These are phyloP conservation scores for Drosophila colorata DNA, from an alignment of 2,888 invertebrate genomes.

Conservation along the genomic window DNA sequence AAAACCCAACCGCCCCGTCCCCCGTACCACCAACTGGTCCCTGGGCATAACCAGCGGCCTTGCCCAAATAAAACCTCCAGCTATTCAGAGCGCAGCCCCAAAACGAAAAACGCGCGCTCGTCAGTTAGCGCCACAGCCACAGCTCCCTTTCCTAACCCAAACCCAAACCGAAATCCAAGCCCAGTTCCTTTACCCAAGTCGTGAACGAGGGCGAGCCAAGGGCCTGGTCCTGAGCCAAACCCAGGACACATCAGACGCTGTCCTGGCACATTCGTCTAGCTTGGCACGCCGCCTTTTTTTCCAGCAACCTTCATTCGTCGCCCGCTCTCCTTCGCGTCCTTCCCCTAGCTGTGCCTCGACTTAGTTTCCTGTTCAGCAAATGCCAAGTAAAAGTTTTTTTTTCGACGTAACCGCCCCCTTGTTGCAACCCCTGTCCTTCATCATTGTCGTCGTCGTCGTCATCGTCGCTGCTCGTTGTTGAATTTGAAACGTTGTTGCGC, in stretches of 20 bases:
- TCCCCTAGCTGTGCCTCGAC: too few species aligned
- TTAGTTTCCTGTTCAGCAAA: slow-evolving; percentile 79
- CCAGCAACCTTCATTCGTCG: slow-evolving; percentile 9
- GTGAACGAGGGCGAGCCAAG: slow-evolving; percentile 55
- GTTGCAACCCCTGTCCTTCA: slow-evolving; percentile 17
- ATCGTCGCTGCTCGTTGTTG: slow-evolving; percentile 57
- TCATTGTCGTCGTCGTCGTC: slow-evolving; percentile 54
- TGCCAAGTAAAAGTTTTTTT: slow-evolving; percentile 79
- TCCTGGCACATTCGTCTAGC: slow-evolving; percentile 68
- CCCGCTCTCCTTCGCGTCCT: slow-evolving; percentile 11
- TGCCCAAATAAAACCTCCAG: slow-evolving; percentile 74
- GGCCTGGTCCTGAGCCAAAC: slow-evolving; percentile 50
- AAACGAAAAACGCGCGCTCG: slow-evolving; percentile 74
- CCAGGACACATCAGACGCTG: slow-evolving; percentile 60
- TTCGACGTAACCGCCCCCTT: slow-evolving; percentile 35
- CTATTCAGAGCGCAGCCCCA: slow-evolving; percentile 42
- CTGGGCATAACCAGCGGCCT: slow-evolving; percentile 72
- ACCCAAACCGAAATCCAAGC: slow-evolving; percentile 17
- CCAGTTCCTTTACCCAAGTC: slow-evolving; percentile 38
- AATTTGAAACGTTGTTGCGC: slow-evolving; percentile 66
- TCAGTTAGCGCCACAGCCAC: slow-evolving; percentile 46
- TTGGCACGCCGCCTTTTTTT: slow-evolving; percentile 66
- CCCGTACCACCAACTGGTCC: slow-evolving; percentile 53
- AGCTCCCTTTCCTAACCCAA: neutral
- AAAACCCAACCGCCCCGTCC: neutral